Percentiles rank a stretch among this genome's conserved stretches.
Evolutionary conservation across 1,140 invertebrate species (phyloP).

Genomic region (Wasmannia auropunctata): DNA sequence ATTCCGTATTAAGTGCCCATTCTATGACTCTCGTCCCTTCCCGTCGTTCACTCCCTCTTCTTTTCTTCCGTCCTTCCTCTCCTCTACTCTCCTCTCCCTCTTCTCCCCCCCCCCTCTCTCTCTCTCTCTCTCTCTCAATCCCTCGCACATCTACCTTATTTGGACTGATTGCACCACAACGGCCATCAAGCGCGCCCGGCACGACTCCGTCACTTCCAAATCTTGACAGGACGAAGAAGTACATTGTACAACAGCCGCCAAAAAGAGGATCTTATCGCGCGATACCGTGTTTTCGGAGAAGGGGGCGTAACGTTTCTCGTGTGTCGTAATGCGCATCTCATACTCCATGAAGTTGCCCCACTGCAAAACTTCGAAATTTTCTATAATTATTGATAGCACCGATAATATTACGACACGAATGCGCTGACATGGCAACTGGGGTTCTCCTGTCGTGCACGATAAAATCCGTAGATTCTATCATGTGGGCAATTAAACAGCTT

Average conservation of each 20-base stretch:
- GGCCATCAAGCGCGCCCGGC: constrained; percentile 57
- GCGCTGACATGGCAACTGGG: background rate
- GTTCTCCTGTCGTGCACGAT: background rate
- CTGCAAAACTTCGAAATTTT: constrained; percentile 23
- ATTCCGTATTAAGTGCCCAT: constrained; percentile 73
- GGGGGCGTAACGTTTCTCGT: constrained; percentile 52
- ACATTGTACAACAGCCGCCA: constrained; percentile 49
- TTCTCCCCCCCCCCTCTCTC: background rate
- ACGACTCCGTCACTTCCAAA: constrained; percentile 59
- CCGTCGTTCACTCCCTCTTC: background rate
- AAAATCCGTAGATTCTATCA: background rate
- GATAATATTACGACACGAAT: constrained; percentile 28
- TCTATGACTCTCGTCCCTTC: constrained; percentile 59
- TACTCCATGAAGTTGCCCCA: background rate
- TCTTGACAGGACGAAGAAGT: constrained; percentile 56
- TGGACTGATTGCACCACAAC: constrained; percentile 71
- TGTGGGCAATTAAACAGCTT: background rate
- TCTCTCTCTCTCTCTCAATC: constrained; percentile 15
- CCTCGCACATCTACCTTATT: constrained; percentile 62
- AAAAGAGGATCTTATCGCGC: constrained; percentile 53
- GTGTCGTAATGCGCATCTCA: constrained; percentile 36
- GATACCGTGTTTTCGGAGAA: constrained; percentile 63
- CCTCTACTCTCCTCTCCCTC: background rate
- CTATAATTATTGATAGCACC: constrained; percentile 39
- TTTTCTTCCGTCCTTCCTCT: background rate